Evolutionary conservation across 2,113 vertebrate genomes (phyloP).

Genomic region (human): DNA sequence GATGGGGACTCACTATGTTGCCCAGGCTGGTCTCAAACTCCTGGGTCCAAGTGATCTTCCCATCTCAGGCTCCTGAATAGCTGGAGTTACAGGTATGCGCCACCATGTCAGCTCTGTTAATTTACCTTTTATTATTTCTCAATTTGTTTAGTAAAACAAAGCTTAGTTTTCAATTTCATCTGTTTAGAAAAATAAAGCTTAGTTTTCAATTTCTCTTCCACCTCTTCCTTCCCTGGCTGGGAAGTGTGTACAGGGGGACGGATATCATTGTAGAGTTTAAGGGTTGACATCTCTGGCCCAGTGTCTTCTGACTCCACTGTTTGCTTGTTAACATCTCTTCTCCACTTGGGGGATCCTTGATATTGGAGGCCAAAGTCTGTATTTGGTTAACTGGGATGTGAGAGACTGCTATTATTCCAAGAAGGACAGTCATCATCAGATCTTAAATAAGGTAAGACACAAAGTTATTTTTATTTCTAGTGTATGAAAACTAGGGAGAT

Average conservation of each 20-base stretch:
- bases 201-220: not conserved
- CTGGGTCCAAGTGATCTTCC: too few relatives aligned
- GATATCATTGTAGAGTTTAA: too few relatives aligned
- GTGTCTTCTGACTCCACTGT: not conserved
- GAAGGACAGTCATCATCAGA: not conserved
- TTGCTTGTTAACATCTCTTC: not conserved
- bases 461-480: not conserved
- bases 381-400: not conserved
- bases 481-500: not conserved
- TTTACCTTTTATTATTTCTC: too few relatives aligned
- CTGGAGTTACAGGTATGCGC: too few relatives aligned
- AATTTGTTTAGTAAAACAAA: too few relatives aligned
- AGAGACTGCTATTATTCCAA: not conserved
- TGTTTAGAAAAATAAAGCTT: too few relatives aligned
- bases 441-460: not conserved
- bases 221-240: not conserved
- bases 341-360: too few relatives aligned
- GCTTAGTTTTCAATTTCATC: not conserved
- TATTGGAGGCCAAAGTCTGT: not conserved
- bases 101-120: too few relatives aligned
- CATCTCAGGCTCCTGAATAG: too few relatives aligned
- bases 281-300: too few relatives aligned
- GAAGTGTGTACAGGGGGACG: not conserved
- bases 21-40: too few relatives aligned
- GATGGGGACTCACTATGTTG: too few relatives aligned